Conservation (phyloP, 2,888 invertebrate genomes). For the Macaria liturata region DNA sequence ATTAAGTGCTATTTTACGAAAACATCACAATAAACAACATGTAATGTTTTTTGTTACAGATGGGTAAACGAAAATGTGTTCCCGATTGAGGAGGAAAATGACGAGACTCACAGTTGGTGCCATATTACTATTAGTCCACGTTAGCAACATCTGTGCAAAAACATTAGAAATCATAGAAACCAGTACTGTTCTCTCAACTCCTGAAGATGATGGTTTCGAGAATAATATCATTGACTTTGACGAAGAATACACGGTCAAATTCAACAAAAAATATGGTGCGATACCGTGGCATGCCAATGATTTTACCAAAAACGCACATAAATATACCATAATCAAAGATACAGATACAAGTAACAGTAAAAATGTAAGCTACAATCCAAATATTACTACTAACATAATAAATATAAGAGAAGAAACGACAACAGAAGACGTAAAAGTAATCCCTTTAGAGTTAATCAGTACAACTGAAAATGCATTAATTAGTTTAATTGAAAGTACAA, state of each 20-base stretch:
- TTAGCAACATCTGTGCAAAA: slow-evolving; percentile 45
- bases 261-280: slow-evolving; percentile 61
- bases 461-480: slow-evolving; percentile 62
- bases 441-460: slow-evolving; percentile 71
- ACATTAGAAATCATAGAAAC: slow-evolving; percentile 52
- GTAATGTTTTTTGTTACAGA: slow-evolving; percentile 57
- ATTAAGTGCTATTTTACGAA: too few species aligned
- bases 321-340: slow-evolving; percentile 62
- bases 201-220: slow-evolving; percentile 54
- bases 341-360: slow-evolving; percentile 34
- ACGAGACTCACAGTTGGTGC: slow-evolving; percentile 52
- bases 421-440: slow-evolving; percentile 60
- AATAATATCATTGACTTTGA: slow-evolving; percentile 75
- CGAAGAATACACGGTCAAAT: slow-evolving; percentile 64
- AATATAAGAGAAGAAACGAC: slow-evolving; percentile 47
- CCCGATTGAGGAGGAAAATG: slow-evolving; percentile 69
- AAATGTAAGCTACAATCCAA: slow-evolving; percentile 21
- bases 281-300: slow-evolving; percentile 57
- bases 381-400: slow-evolving; percentile 34
- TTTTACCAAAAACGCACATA: slow-evolving; percentile 63
- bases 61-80: slow-evolving; percentile 62
- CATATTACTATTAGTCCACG: slow-evolving; percentile 53
- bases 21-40: too few species aligned
- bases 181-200: slow-evolving; percentile 36
- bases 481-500: slow-evolving; percentile 63